phyloP scores from a whole-genome alignment of 1,140 invertebrate genomes.

The Pogonomyrmex californicus region DNA sequence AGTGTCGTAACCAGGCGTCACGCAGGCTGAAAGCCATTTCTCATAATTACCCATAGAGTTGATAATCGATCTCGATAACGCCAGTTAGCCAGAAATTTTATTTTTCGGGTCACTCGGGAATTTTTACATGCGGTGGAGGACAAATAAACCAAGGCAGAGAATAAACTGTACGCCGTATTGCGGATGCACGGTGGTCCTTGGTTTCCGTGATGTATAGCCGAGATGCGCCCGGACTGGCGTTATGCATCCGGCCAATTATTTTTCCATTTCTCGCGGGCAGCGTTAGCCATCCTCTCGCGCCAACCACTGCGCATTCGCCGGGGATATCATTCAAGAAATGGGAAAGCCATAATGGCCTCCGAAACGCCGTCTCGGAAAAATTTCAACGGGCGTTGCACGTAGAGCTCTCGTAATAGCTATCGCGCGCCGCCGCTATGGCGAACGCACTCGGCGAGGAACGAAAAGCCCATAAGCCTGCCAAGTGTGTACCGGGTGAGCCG shows the following conservation, averaged over 20 bases:
- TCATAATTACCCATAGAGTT: too few relatives aligned
- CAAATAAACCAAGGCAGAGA: constrained; percentile 5
- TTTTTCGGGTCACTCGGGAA: neutral
- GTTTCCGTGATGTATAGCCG: constrained; percentile 39
- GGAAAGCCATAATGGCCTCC: constrained; percentile 66
- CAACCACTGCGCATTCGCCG: constrained; percentile 39
- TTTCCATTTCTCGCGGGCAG: constrained; percentile 48
- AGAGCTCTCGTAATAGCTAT: constrained; percentile 32
- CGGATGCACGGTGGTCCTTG: neutral
- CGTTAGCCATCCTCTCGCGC: constrained; percentile 6
- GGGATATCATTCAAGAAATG: constrained; percentile 64
- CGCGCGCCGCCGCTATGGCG: constrained; percentile 31
- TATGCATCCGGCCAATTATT: constrained; percentile 61
- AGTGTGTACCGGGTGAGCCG: constrained; percentile 53
- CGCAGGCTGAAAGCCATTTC: too few relatives aligned
- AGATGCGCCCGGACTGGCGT: constrained; percentile 42
- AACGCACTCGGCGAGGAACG: constrained; percentile 48
- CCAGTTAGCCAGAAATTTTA: neutral
- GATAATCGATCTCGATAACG: neutral
- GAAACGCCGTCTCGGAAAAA: constrained; percentile 65
- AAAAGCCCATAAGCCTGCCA: constrained; percentile 68
- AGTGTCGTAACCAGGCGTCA: too few relatives aligned
- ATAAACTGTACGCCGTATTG: neutral
- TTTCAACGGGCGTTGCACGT: constrained; percentile 62
- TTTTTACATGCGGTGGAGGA: neutral